phyloP scores from a whole-genome alignment of 2,888 invertebrate genomes.

The Ferrisia virgata region DNA sequence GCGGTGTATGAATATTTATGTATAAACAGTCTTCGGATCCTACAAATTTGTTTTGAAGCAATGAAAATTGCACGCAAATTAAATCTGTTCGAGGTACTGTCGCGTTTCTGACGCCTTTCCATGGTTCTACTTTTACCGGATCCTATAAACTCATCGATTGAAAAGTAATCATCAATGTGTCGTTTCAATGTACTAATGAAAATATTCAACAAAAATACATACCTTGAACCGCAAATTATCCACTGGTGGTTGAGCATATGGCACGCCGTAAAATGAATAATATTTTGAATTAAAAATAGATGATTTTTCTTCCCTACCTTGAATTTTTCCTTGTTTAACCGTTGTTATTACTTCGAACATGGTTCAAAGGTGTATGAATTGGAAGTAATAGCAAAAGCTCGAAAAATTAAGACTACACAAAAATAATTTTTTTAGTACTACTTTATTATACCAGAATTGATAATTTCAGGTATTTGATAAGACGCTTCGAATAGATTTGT shows the following conservation, averaged over 20 bases:
- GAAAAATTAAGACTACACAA: too few species aligned
- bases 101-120: slow-evolving; percentile 6
- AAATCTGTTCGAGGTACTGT: neutral
- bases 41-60: neutral
- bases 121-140: neutral
- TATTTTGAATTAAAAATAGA: neutral
- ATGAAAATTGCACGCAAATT: neutral
- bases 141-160: too few species aligned
- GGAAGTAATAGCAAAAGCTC: too few species aligned
- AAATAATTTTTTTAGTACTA: too few species aligned
- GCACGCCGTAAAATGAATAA: neutral
- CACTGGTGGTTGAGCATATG: slow-evolving; percentile 10
- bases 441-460: too few species aligned
- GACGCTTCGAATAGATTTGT: too few species aligned
- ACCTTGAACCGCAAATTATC: neutral
- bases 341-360: neutral
- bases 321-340: slow-evolving; percentile 3
- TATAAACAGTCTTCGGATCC: slow-evolving; percentile 89
- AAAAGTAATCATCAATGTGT: too few species aligned
- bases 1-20: slow-evolving; percentile 60
- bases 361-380: too few species aligned
- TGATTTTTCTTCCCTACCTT: neutral
- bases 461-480: too few species aligned
- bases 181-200: too few species aligned
- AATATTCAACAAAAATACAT: too few species aligned